Base-by-base conservation (phyloP, 2,797 vertebrate genomes). In the Neosilurus mollespiculum region DNA sequence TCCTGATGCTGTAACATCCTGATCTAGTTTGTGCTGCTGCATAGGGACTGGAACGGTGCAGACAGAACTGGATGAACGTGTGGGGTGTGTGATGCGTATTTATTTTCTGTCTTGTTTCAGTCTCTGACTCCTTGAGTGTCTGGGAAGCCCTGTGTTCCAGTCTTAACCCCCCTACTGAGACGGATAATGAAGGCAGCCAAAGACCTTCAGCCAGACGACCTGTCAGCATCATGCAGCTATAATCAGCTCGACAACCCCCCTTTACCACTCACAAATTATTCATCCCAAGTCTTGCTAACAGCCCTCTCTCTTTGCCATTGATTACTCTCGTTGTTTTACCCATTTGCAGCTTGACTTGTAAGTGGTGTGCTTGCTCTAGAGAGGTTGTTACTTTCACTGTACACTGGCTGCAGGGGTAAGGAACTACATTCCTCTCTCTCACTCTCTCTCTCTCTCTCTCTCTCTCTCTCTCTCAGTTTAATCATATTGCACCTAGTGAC, bases 171-270 rank as follows among this genome's bases (percentile, higher is more conserved):
- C 88, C 85, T 72, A 84, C 78, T 81, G 87, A 53, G 81, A 73
- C 51, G 78, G 82, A 86, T 85, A 88, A 89, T 86, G 85, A 88
- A 87, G 81, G 78, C 85, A 84, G 84, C 71, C 24, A 69, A 85
- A 85, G 66, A 72, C 84, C 62, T 88, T 85, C 80, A 82, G 65
- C 86, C 81, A 75, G 56, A 78, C 58, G 26, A 77, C 82, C 86
- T 84, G 83, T 86, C 87, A 88, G 83, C 67, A 78, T 84, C 70
- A 81, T 64, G 84, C 80, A 84, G 83, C 65, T 76, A 83, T 86
- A 87, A 88, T 88, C 87, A 86, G 72, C 80, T 54, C 65, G 49
- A 56, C 30, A 80, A 51, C 75, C 65, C 84, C 61, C 83, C 78
- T 69, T 81, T 81, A 65, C 37, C 78, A 34, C 80, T 65, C 43